Percentiles rank a stretch among this genome's conserved stretches.
Conservation (phyloP, 2,113 vertebrate genomes). For the Meleagris gallopavo region DNA sequence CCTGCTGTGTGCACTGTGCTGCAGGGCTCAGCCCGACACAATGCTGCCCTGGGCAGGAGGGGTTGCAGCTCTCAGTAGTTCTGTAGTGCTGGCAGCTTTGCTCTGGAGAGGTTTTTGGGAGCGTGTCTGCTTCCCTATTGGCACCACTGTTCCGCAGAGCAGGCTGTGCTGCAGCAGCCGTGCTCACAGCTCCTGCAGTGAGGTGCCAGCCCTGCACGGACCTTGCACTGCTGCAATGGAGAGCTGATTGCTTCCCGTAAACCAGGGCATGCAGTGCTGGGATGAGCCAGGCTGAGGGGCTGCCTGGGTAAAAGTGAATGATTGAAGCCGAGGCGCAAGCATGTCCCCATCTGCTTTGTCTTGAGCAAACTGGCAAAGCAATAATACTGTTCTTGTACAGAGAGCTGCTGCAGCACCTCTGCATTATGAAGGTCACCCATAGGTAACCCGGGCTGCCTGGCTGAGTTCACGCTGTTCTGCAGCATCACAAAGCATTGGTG, state of each 20-base stretch:
- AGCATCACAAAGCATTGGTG: not conserved
- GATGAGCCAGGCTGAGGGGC: not conserved
- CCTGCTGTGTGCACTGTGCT: accelerated
- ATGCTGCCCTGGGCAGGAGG: not conserved
- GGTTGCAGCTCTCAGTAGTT: not conserved
- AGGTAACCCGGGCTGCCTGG: not conserved
- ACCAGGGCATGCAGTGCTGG: not conserved
- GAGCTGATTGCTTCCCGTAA: not conserved
- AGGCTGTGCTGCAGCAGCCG: too few relatives aligned
- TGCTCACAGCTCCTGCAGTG: accelerated
- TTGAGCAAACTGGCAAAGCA: not conserved
- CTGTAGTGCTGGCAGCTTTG: not conserved
- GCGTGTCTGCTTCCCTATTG: not conserved
- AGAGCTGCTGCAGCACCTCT: not conserved
- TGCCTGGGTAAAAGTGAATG: not conserved
- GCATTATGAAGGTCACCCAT: not conserved
- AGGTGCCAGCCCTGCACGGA: not conserved
- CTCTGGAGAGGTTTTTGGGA: not conserved
- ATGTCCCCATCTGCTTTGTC: accelerated
- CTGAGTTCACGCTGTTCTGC: not conserved
- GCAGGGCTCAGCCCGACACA: too few relatives aligned
- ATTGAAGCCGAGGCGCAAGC: accelerated
- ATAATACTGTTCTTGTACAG: not conserved
- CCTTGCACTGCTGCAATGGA: not conserved
- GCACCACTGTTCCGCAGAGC: accelerated